phyloP scores from a whole-genome alignment of 2,888 invertebrate species.

The Cactoblastis cactorum region DNA sequence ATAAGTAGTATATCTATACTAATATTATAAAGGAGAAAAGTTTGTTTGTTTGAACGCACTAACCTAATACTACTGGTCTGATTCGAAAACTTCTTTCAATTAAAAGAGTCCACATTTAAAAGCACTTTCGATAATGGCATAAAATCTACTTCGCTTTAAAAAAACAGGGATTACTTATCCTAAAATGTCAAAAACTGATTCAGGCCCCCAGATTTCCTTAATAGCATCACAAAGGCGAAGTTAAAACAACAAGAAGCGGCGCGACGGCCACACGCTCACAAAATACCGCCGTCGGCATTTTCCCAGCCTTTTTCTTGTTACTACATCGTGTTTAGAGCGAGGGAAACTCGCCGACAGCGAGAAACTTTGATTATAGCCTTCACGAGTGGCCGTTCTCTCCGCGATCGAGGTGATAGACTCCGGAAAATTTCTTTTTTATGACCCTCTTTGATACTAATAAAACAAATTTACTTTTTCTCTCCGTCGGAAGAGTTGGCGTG shows the following conservation, averaged over 20 bases:
- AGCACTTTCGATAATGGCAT: too few species aligned
- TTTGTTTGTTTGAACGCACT: too few species aligned
- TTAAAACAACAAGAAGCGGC: conserved; percentile 58
- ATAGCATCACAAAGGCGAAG: conserved; percentile 58
- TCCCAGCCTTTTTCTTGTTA: conserved; percentile 75
- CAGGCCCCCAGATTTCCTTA: conserved; percentile 39
- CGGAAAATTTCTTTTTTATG: conserved; percentile 72
- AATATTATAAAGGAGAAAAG: too few species aligned
- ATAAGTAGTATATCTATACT: too few species aligned
- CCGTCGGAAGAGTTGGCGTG: conserved; percentile 51
- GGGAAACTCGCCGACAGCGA: conserved; percentile 72
- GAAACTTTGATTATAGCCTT: conserved; percentile 77
- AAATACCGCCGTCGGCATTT: conserved; percentile 69
- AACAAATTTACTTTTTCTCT: conserved; percentile 71
- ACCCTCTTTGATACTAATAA: conserved; percentile 74
- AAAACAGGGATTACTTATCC: background rate
- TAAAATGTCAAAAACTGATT: background rate
- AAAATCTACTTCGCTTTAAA: too few species aligned
- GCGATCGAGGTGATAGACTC: conserved; percentile 72
- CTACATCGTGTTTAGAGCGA: conserved; percentile 76
- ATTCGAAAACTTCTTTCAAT: too few species aligned
- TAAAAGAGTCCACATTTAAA: too few species aligned
- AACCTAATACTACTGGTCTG: too few species aligned
- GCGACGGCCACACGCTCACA: conserved; percentile 43
- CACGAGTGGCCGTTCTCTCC: conserved; percentile 68